Percentiles rank a stretch among this genome's conserved stretches.
Conservation (phyloP, 1,140 invertebrate species). For the Caenorhabditis brenneri region DNA sequence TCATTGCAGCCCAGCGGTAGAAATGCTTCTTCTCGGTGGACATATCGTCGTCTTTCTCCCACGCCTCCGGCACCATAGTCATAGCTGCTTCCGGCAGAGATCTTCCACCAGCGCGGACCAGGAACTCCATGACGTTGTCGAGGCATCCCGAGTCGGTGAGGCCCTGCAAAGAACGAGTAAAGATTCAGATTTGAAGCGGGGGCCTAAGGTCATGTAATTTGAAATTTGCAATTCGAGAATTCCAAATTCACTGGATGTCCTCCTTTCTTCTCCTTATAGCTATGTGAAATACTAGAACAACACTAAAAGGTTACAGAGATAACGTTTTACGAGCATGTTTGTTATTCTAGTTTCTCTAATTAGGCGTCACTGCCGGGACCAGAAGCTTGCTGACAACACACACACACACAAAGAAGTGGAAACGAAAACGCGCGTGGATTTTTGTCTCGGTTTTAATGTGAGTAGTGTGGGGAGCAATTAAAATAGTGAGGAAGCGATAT, state of each 20-base stretch:
- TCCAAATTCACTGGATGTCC: not conserved
- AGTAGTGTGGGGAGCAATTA: not conserved
- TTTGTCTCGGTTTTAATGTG: not conserved
- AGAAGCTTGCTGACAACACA: not conserved
- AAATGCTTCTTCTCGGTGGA: constrained; percentile 88
- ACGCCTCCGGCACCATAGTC: constrained; percentile 99
- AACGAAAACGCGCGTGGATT: not conserved
- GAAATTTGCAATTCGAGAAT: constrained; percentile 43
- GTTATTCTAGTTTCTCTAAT: not conserved
- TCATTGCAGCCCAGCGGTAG: constrained; percentile 93
- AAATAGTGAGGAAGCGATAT: not conserved
- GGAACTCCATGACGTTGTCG: constrained; percentile 96
- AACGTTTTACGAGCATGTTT: constrained; percentile 34
- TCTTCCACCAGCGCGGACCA: constrained; percentile 87
- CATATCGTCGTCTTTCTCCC: constrained; percentile 96
- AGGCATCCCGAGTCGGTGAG: constrained; percentile 94
- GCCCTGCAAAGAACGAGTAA: constrained; percentile 73
- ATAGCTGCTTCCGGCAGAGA: constrained; percentile 93
- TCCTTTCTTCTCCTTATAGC: not conserved
- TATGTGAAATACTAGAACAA: constrained; percentile 19
- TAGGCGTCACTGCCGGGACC: not conserved
- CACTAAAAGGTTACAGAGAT: not conserved
- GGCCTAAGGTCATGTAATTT: constrained; percentile 19
- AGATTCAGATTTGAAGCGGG: not conserved
- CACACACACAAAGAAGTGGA: not conserved